Evolutionary conservation across 2,113 vertebrate species (phyloP).

Genomic region (Ranitomeya imitator): DNA sequence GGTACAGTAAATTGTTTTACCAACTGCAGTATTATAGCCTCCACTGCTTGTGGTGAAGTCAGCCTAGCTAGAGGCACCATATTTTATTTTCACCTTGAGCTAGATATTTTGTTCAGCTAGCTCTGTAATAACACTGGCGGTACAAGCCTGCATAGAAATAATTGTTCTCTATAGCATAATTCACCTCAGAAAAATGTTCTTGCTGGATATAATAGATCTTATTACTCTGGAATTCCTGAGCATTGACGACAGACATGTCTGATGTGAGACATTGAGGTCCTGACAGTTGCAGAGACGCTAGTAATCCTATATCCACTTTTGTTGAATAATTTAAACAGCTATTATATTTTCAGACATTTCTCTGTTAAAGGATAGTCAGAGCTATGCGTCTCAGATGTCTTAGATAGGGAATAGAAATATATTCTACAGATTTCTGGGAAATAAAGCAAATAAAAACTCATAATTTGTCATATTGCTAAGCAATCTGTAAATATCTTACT

Average conservation of each 20-base stretch:
- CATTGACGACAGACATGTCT: conserved; percentile 34
- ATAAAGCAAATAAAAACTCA: background rate
- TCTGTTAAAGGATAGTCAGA: conserved; percentile 37
- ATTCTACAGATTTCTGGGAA: conserved; percentile 25
- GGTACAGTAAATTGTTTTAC: background rate
- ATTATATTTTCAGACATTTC: conserved; percentile 48
- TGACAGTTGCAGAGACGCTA: conserved; percentile 40
- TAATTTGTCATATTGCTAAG: background rate
- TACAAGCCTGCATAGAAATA: conserved; percentile 22
- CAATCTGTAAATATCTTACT: conserved; percentile 3
- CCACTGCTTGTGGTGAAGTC: background rate
- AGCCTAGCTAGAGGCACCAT: background rate
- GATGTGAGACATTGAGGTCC: conserved; percentile 46
- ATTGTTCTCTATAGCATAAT: conserved; percentile 36
- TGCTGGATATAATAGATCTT: conserved; percentile 37
- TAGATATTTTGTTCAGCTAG: conserved; percentile 15
- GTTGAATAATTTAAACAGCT: conserved; percentile 51
- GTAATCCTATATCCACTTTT: conserved; percentile 48
- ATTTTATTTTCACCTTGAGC: conserved; percentile 31
- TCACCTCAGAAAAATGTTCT: conserved; percentile 34
- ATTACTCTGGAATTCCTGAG: conserved; percentile 35
- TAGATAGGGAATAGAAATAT: conserved; percentile 17
- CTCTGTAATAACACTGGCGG: conserved; percentile 4
- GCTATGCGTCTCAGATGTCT: conserved; percentile 26
- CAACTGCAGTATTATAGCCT: background rate